Base-by-base conservation (phyloP, 2,797 vertebrate species). In the Enteromius mattozi region DNA sequence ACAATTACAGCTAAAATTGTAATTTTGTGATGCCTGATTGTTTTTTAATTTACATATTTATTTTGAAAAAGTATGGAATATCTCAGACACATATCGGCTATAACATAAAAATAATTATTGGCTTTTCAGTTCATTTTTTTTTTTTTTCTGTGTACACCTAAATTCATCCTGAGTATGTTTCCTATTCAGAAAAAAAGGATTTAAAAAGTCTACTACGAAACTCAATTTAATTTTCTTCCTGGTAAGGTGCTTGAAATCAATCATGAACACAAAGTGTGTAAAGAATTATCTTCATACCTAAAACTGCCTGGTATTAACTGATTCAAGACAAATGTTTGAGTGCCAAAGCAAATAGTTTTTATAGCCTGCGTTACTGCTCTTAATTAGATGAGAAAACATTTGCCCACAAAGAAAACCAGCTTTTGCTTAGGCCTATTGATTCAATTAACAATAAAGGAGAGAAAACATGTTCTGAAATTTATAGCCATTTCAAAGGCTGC, bases 261-360 rank as follows among this genome's bases (percentile, higher is more conserved):
- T 42, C 54, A 27, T 77, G 1, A 27, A 42, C 54, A n/a, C 13
- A 3, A 42, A 42, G 16, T 27, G 35, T 63, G 76, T 30, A 21
- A 65, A 65, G 16, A 78, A 65, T 65, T 33, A 30, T 78, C 59
- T 63, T 78, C 24, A 77, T 59, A 42, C n/a, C 24, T 45, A 21
- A 78, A 65, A 65, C 59, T 65, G 59, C 45, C 59, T 65, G 59
- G 40, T 21, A n/a, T 47, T 80, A 69, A 80, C 40, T 35, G 21
- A n/a, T 69, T 54, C 0, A 69, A 56, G 21, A 51, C 13, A 69
- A 56, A 56, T 6, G 51, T 54, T 19, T 69, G 13, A 24, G 47
- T 24, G 37, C 24, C 40, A 78, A 65, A 78, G 9, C 65, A 59
- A 19, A 71, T 42, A n/a, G 0, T 61, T 80, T 66, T 51, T 8